phyloP scores from a whole-genome alignment of 64 coral and sea anemone genomes.

The Montipora sp. region DNA sequence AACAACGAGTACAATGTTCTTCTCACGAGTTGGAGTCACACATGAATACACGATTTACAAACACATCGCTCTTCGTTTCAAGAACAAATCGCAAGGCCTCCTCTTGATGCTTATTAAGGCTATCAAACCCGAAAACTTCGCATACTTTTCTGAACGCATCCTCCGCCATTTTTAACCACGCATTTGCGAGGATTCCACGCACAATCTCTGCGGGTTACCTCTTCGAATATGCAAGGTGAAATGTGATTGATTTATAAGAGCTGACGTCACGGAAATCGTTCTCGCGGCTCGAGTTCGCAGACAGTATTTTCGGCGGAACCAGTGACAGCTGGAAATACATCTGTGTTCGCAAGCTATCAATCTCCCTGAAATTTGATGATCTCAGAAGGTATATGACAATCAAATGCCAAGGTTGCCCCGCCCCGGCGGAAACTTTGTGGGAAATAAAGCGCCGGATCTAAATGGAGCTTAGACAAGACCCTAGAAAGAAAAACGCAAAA shows the following conservation, averaged over 20 bases:
- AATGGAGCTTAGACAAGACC: too few species aligned
- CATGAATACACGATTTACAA: neutral
- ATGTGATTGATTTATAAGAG: neutral
- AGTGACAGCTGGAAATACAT: too few species aligned
- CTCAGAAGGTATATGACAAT: too few species aligned
- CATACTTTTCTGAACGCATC: neutral
- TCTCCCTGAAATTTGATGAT: too few species aligned
- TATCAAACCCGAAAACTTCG: conserved; percentile 1
- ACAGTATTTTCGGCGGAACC: neutral
- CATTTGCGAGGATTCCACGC: neutral
- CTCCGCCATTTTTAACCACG: neutral
- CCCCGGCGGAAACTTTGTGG: too few species aligned
- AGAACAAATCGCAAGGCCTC: neutral
- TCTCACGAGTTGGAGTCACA: neutral
- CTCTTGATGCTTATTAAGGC: neutral
- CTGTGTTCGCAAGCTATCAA: too few species aligned
- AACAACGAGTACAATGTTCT: neutral
- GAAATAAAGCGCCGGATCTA: too few species aligned
- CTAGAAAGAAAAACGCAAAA: too few species aligned
- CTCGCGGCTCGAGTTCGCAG: neutral
- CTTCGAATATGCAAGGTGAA: neutral
- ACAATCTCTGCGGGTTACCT: neutral
- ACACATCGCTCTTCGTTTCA: neutral
- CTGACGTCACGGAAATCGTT: neutral
- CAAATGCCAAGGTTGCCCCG: too few species aligned